Percentiles rank a stretch among this genome's conserved stretches.
Evolutionary conservation across 92 coral and sea anemone species (phyloP).

Genomic region (Palythoa grandis): DNA sequence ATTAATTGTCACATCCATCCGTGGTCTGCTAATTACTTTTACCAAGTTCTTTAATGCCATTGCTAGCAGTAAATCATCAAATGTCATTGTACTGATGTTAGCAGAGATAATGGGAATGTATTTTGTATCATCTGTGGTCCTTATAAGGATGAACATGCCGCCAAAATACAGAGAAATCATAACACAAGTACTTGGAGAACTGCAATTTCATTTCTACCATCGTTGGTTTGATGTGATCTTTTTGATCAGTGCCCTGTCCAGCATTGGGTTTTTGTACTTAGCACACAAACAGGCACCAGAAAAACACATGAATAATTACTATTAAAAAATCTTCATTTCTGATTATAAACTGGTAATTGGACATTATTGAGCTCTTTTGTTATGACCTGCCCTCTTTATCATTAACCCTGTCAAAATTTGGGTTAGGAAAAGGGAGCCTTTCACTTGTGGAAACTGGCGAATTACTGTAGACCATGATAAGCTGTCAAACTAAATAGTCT

Average conservation of each 20-base stretch:
- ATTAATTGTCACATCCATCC: slow-evolving; percentile 95
- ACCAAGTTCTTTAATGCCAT: slow-evolving; percentile 98
- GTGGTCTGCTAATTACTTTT: slow-evolving; percentile 93
- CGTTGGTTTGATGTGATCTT: slow-evolving; percentile 99
- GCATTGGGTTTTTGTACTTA: slow-evolving; percentile 94
- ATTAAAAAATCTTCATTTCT: not conserved
- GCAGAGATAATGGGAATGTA: slow-evolving; percentile 99
- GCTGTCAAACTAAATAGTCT: too few species aligned
- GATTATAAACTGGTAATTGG: not conserved
- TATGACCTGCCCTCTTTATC: too few species aligned
- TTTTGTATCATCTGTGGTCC: slow-evolving; percentile 93
- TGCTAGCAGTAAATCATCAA: slow-evolving; percentile 97
- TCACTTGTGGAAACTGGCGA: too few species aligned
- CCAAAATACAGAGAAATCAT: slow-evolving; percentile 90
- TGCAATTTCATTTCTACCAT: slow-evolving; percentile 96
- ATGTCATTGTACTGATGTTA: slow-evolving; percentile 85
- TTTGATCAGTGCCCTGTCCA: slow-evolving; percentile 93
- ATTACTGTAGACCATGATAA: too few species aligned
- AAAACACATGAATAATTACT: slow-evolving; percentile 83
- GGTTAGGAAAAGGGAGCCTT: too few species aligned
- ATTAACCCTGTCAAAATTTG: too few species aligned
- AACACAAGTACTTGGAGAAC: slow-evolving; percentile 93
- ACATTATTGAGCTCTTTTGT: too few species aligned
- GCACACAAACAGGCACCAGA: slow-evolving; percentile 99
- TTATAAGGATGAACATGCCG: slow-evolving; percentile 99